Conservation (phyloP, 1,140 invertebrate species). For the Lamellibrachia luymesi region DNA sequence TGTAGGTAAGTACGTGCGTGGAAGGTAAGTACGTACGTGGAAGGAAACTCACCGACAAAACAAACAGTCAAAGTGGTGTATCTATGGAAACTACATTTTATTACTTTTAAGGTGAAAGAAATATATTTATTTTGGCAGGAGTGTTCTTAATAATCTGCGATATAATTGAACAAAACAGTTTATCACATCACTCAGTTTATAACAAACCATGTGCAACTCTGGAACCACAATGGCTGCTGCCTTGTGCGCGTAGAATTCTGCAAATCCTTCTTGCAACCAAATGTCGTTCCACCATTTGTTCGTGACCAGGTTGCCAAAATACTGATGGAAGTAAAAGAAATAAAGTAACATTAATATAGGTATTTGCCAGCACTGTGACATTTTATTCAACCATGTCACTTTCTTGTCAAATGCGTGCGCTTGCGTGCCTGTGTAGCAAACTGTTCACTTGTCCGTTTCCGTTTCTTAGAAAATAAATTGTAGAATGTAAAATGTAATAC, state of each 20-base stretch:
- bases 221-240: slow-evolving; percentile 64
- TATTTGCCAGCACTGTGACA: background rate
- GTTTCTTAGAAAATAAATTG: no score
- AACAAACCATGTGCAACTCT: slow-evolving; percentile 84
- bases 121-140: no score
- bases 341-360: background rate
- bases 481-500: background rate
- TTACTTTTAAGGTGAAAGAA: no score
- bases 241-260: slow-evolving; percentile 58
- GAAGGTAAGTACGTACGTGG: no score
- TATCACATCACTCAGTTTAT: background rate
- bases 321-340: slow-evolving; percentile 33
- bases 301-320: slow-evolving; percentile 53
- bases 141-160: background rate
- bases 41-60: no score
- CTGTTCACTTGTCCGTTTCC: no score
- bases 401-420: background rate
- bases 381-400: background rate
- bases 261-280: slow-evolving; percentile 62
- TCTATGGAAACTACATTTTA: no score
- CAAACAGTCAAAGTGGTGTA: no score
- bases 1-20: no score
- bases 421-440: background rate
- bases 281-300: slow-evolving; percentile 62
- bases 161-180: slow-evolving; percentile 19